These are phyloP conservation scores for Saxicola maurus DNA, from an alignment of 2,797 vertebrate genomes.

Conservation along the genomic window DNA sequence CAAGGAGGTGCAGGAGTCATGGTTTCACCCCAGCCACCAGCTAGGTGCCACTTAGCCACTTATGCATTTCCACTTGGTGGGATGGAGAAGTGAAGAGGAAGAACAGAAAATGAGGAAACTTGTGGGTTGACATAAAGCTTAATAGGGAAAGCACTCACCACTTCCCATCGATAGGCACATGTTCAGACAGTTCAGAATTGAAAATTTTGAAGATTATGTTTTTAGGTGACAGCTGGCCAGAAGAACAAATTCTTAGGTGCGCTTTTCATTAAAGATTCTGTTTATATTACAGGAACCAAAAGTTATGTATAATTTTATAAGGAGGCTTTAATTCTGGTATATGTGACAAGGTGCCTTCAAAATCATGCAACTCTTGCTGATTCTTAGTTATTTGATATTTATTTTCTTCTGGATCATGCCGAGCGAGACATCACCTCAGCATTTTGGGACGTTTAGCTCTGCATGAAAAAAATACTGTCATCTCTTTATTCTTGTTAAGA, in stretches of 20 bases:
- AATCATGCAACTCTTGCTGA: background rate
- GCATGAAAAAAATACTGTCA: background rate
- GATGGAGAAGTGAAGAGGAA: background rate
- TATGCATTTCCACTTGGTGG: background rate
- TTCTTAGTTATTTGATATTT: background rate
- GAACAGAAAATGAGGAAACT: background rate
- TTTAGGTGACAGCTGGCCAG: background rate
- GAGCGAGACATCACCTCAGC: background rate
- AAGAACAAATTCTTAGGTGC: background rate
- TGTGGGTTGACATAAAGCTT: fast-evolving
- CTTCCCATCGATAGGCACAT: fast-evolving
- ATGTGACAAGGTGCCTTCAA: background rate
- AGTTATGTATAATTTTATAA: background rate
- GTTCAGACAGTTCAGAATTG: background rate
- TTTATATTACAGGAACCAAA: background rate
- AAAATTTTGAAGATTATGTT: background rate
- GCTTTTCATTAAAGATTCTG: background rate
- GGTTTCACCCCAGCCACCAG: background rate
- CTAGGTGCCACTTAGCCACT: too few relatives aligned
- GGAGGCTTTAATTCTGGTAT: background rate
- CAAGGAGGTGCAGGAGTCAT: background rate
- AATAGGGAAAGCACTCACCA: background rate
- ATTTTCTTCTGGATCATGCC: background rate
- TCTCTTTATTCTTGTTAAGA: background rate
- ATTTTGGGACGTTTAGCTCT: background rate